phyloP scores from a whole-genome alignment of 2,113 vertebrate genomes.

The Melanerpes aurifrons region DNA sequence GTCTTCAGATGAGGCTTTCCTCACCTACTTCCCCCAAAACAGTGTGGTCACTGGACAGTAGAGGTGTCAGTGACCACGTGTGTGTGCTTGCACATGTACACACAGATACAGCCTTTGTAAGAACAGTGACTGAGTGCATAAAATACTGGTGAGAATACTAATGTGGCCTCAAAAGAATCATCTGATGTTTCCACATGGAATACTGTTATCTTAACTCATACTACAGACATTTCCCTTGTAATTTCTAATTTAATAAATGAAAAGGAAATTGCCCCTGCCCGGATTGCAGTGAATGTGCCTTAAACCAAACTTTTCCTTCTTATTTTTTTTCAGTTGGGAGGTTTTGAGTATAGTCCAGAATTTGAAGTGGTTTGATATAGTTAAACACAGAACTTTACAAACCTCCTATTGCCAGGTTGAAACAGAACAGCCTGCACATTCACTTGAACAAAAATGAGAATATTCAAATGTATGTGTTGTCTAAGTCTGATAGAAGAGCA shows the following conservation, averaged over 20 bases:
- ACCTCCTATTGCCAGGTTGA: neutral
- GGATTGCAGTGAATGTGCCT: neutral
- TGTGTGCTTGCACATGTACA: neutral
- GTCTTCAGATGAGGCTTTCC: neutral
- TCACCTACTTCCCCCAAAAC: neutral
- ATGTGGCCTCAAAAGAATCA: neutral
- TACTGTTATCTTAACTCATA: neutral
- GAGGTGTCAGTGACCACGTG: accelerated
- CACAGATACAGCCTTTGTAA: accelerated
- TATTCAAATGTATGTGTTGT: conserved; percentile 26
- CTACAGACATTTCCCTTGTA: neutral
- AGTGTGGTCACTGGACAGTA: neutral
- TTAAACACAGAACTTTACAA: neutral
- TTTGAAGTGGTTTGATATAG: neutral
- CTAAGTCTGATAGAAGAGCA: conserved; percentile 46
- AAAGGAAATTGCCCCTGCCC: neutral
- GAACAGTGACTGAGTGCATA: neutral
- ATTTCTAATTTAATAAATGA: neutral
- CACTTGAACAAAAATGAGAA: neutral
- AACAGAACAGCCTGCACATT: neutral
- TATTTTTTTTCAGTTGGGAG: neutral
- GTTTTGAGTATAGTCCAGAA: neutral
- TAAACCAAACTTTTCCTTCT: neutral
- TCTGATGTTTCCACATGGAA: neutral
- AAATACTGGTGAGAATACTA: neutral